These are phyloP conservation scores for Proteles cristata DNA, from an alignment of 2,113 vertebrate species.

Conservation along the genomic window DNA sequence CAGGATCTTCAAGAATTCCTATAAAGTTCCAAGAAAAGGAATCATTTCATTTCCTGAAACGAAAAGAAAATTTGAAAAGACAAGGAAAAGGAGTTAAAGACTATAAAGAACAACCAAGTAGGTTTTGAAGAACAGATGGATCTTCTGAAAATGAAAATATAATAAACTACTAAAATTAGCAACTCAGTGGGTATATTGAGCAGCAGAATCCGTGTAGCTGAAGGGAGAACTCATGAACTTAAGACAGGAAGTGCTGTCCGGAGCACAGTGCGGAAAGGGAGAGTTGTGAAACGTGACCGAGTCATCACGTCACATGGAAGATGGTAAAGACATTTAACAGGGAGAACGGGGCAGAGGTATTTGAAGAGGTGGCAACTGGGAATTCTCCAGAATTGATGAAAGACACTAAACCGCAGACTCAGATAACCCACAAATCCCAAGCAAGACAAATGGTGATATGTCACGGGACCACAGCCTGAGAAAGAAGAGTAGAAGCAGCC, in stretches of 20 bases:
- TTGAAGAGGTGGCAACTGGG: neutral
- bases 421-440: neutral
- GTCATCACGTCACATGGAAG: neutral
- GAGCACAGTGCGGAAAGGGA: neutral
- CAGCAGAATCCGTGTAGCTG: neutral
- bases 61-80: neutral
- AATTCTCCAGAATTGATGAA: neutral
- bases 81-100: neutral
- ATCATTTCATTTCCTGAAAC: neutral
- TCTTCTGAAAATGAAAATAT: neutral
- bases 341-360: neutral
- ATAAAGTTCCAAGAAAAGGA: neutral
- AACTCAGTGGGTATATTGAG: neutral
- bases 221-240: neutral
- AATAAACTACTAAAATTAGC: neutral
- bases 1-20: neutral
- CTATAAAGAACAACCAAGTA: neutral
- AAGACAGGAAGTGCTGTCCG: neutral
- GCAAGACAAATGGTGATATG: neutral
- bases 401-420: neutral
- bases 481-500: neutral
- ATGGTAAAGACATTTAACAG: neutral
- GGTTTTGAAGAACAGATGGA: neutral
- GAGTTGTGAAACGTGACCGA: neutral
- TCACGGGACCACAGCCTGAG: neutral